Base-by-base conservation (phyloP, 2,113 vertebrate genomes). In the Protobothrops mucrosquamatus region DNA sequence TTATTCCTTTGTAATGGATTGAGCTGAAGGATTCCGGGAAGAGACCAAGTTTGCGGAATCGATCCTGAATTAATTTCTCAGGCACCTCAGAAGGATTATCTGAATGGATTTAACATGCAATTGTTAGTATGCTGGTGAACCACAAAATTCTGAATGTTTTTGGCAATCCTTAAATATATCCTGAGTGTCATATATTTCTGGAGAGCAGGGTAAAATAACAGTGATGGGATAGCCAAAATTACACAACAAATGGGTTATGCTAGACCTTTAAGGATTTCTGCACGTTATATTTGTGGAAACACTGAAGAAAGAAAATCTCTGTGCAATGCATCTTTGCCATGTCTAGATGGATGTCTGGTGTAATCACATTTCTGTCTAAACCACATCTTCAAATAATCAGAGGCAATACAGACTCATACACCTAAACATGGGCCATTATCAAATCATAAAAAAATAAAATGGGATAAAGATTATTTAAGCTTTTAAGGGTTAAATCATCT, bases 21-120 rank as follows among this genome's bases (percentile, higher is more conserved):
- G 99, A 99, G 96, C 99, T 99, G 96, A 99, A 99, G n/a, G 99
- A 99, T 96, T 99, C 99, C 0, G 99, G 99, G 94, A 99, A 99
- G 92, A 99, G 98, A 90, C 98, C 98, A 93, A 99, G 97, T 96
- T 99, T 99, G 95, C 99, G 98, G 97, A 99, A 99, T 20, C 99
- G 98, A 95, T 99, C 99, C 97, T 99, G 99, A 94, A 99, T 98
- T 88, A 99, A 98, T 96, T 99, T 98, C 95, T 99, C 99, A 0
- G 98, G 98, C 14, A 98, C 98, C 94, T 99, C 99, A 0, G 98
- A 98, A 0, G 98, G 98, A 93, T 98, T 98, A 97, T 99, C 99
- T 99, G 90, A 39, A 92, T 8, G 85, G 85, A 91, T 24, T 55
- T 87, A 95, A 56, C 11, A 95, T 91, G 89, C 1, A 5, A 22